Evolutionary conservation across 2,797 vertebrate genomes (phyloP).

Genomic region (Emydoidea blandingii): DNA sequence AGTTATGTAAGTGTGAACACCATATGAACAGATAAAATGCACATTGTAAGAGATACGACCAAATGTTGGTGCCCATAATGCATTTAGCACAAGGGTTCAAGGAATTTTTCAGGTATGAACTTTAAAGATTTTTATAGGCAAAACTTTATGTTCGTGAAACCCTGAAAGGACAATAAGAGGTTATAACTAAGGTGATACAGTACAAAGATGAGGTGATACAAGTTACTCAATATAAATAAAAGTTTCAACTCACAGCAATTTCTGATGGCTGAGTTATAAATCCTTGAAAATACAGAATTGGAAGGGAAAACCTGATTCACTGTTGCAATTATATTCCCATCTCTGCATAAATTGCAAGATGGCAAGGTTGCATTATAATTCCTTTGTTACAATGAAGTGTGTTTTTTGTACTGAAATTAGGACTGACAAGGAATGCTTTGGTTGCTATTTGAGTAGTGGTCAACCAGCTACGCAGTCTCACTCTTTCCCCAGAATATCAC

Average conservation of each 20-base stretch:
- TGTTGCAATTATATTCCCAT: neutral
- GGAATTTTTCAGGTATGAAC: conserved; percentile 38
- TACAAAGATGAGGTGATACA: neutral
- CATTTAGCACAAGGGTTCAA: neutral
- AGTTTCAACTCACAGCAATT: neutral
- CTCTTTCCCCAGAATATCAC: neutral
- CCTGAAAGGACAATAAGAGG: neutral
- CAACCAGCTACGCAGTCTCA: neutral
- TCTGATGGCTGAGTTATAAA: neutral
- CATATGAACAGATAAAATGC: conserved; percentile 27
- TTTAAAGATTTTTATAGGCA: neutral
- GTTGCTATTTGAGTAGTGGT: neutral
- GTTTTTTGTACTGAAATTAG: neutral
- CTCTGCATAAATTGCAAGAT: neutral
- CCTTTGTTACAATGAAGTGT: neutral
- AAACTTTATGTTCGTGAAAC: neutral
- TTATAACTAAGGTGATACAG: neutral
- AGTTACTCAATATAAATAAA: neutral
- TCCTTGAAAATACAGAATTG: neutral
- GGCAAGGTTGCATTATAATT: neutral
- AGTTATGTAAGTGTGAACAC: conserved; percentile 31
- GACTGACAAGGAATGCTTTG: neutral
- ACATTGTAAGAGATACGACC: neutral
- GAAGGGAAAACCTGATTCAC: neutral
- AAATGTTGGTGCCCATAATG: neutral